Conservation (phyloP, 2,113 vertebrate species). For the Menidia beryllina region DNA sequence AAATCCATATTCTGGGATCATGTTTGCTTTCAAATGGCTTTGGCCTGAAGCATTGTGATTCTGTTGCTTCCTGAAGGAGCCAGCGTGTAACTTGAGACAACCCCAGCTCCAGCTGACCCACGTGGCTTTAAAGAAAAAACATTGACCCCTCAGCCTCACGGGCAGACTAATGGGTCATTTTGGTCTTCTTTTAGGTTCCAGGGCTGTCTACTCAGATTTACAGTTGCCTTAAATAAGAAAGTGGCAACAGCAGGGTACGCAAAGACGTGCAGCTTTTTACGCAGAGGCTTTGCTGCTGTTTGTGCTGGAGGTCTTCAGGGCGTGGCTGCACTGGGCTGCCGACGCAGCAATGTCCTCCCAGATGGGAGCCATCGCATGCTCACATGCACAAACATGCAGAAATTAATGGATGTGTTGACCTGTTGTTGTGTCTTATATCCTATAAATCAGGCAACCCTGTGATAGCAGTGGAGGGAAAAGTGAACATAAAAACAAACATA, state of each 20-base stretch:
- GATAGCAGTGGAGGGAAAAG: not conserved
- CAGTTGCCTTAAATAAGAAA: not conserved
- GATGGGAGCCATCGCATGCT: conserved; percentile 7
- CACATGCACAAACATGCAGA: conserved; percentile 9
- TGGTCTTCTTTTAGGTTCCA: not conserved
- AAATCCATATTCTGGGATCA: conserved; percentile 79
- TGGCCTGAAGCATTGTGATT: conserved; percentile 46
- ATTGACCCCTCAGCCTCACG: not conserved
- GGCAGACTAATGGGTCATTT: conserved; percentile 4
- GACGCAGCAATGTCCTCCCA: conserved; percentile 40
- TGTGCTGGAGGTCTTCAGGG: conserved; percentile 33
- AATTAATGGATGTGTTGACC: conserved; percentile 14
- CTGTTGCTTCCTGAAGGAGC: conserved; percentile 68
- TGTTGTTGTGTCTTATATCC: not conserved
- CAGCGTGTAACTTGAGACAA: conserved; percentile 68
- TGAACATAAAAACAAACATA: not conserved
- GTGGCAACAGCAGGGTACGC: not conserved
- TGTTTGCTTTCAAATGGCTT: conserved; percentile 77
- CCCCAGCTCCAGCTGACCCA: conserved; percentile 39
- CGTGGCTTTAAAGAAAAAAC: conserved; percentile 27
- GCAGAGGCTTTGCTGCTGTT: conserved; percentile 1
- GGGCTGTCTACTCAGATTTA: not conserved
- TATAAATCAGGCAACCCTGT: conserved; percentile 57
- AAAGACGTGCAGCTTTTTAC: not conserved
- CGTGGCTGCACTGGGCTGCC: conserved; percentile 32